Evolutionary conservation across 2,113 vertebrate genomes (phyloP).

Genomic region (Rhipidura dahli): DNA sequence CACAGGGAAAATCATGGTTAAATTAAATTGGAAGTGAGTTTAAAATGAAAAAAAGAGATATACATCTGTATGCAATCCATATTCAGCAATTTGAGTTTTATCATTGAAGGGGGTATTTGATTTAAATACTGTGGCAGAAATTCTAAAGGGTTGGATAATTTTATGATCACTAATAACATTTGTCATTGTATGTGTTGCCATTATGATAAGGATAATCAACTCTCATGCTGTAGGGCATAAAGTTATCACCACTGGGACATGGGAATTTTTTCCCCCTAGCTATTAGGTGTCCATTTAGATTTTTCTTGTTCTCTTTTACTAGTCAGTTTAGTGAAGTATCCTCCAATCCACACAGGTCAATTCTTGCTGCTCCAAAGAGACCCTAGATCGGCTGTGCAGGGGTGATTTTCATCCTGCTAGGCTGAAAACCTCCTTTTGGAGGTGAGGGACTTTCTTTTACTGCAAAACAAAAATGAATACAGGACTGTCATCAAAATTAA

Average conservation of each 20-base stretch:
- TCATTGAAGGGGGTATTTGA: neutral
- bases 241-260: neutral
- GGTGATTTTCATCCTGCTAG: neutral
- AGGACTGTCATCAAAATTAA: neutral
- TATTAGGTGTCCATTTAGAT: neutral
- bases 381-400: neutral
- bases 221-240: neutral
- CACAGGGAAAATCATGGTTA: neutral
- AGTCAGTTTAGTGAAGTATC: neutral
- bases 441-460: neutral
- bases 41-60: neutral
- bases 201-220: constrained; percentile 47
- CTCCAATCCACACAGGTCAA: neutral
- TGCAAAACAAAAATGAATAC: neutral
- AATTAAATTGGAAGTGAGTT: constrained; percentile 4
- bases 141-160: constrained; percentile 36
- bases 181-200: constrained; percentile 2
- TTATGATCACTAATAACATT: constrained; percentile 36
- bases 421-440: neutral
- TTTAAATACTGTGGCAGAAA: constrained; percentile 32
- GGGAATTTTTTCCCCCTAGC: neutral
- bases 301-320: neutral
- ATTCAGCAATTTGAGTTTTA: constrained; percentile 8
- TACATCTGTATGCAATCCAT: neutral
- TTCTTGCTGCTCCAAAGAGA: neutral